Conservation (phyloP, 64 coral and sea anemone species). For the Pocillopora damicornis region DNA sequence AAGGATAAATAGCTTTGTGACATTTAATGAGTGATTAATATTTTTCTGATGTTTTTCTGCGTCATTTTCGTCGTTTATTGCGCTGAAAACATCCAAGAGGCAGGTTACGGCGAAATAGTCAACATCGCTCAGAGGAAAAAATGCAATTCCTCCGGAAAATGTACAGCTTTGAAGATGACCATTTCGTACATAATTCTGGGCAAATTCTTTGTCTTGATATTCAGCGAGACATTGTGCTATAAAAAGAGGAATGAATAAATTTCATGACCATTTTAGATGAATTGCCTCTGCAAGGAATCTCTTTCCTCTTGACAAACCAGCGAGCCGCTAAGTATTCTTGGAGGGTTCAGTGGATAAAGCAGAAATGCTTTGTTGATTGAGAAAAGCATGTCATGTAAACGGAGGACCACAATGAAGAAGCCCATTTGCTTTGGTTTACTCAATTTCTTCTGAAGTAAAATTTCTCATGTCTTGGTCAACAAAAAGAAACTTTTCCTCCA, state of each 20-base stretch:
- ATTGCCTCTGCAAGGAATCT: neutral
- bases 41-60: no score
- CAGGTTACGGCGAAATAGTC: no score
- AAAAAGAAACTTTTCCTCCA: slow-evolving; percentile 26
- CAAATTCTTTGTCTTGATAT: no score
- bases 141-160: no score
- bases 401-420: slow-evolving; percentile 36
- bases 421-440: slow-evolving; percentile 1
- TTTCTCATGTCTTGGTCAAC: neutral
- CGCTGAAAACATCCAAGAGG: no score
- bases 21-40: no score
- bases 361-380: neutral
- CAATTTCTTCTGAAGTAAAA: neutral
- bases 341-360: slow-evolving; percentile 26
- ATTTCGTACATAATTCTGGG: no score
- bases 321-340: slow-evolving; percentile 30
- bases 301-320: slow-evolving; percentile 6
- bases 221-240: no score
- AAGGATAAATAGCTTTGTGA: no score
- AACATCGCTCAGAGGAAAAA: no score
- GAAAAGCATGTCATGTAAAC: neutral
- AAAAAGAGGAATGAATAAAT: neutral
- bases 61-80: no score
- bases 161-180: no score
- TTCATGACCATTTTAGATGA: neutral